Base-by-base conservation (phyloP, 2,888 invertebrate species). In the Brachyptera risi region DNA sequence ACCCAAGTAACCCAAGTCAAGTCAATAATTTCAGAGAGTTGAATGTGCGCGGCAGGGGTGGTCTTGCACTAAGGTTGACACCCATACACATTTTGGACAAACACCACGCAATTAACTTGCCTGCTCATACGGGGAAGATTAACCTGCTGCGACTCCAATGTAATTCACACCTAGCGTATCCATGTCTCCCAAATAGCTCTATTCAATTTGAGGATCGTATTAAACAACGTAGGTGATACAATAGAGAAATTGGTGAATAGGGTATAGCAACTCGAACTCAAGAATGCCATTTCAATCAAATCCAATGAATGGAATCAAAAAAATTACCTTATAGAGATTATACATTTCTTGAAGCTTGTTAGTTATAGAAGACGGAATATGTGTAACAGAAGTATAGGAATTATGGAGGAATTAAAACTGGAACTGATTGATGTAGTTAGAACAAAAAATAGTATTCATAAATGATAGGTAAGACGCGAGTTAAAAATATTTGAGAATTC, bases 201-300 rank as follows among this genome's bases (percentile, higher is more conserved):
- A 37, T 54, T 54, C 54, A 54, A 54, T 54, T 54, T 31, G 21
- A 35, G 21, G 35, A 19, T 54, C 35, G 37, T 24, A 54, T 54
- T 54, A 54, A 51, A 54, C 54, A 54, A 47, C 54, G 15, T 15
- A 35, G n/a, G 19, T n/a, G n/a, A 9, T 31, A 17, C 35, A 37
- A 35, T 54, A 35, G 54, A 37, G 17, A 51, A 15, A 40, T 40
- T 21, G 26, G 7, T 31, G 31, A 31, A 31, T 31, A 31, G 5
- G 31, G 7, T 31, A 31, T 31, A 31, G 31, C 7, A 11, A 31
- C 11, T 31, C 31, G 7, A 31, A n/a, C n/a, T n/a, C n/a, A n/a
- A n/a, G n/a, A n/a, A n/a, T n/a, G n/a, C n/a, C n/a, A n/a, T n/a
- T n/a, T n/a, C n/a, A n/a, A n/a, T n/a, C n/a, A n/a, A n/a, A n/a